These are phyloP conservation scores for Orgyia antiqua DNA, from an alignment of 2,888 invertebrate genomes.

Conservation along the genomic window DNA sequence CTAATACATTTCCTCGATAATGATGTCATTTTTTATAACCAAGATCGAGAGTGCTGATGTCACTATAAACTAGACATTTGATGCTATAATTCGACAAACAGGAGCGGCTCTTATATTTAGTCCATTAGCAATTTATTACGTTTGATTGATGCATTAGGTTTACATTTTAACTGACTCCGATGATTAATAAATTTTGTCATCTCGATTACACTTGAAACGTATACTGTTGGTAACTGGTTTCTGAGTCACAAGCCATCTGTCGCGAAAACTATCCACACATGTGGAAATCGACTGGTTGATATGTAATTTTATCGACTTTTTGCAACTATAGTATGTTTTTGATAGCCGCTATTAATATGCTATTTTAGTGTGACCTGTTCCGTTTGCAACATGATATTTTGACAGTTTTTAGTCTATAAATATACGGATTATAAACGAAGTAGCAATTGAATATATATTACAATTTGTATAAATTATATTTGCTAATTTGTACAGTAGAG, in stretches of 20 bases:
- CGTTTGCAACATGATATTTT: conserved; percentile 49
- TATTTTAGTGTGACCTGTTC: conserved; percentile 45
- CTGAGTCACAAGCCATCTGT: conserved; percentile 74
- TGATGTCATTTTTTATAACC: conserved; percentile 46
- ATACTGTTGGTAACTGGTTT: conserved; percentile 56
- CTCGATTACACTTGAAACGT: conserved; percentile 58
- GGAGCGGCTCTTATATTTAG: conserved; percentile 38
- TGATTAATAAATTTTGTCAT: conserved; percentile 53
- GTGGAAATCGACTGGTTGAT: conserved; percentile 55
- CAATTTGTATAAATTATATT: too few species aligned
- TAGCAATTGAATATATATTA: too few species aligned
- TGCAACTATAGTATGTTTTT: conserved; percentile 39
- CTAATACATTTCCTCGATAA: conserved; percentile 44
- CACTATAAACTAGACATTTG: conserved; percentile 51
- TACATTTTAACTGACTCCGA: conserved; percentile 28
- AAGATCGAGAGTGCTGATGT: conserved; percentile 42
- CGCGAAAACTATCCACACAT: conserved; percentile 65
- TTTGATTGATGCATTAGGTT: conserved; percentile 28
- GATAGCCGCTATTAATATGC: conserved; percentile 48
- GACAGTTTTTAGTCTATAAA: conserved; percentile 15
- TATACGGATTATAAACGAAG: too few species aligned
- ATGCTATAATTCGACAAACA: conserved; percentile 36
- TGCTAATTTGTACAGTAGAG: too few species aligned
- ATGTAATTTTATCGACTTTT: conserved; percentile 46
- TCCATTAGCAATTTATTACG: conserved; percentile 23